Percentiles rank a stretch among this genome's conserved stretches.
Evolutionary conservation across 2,797 vertebrate species (phyloP).

Genomic region (Lates japonicus): DNA sequence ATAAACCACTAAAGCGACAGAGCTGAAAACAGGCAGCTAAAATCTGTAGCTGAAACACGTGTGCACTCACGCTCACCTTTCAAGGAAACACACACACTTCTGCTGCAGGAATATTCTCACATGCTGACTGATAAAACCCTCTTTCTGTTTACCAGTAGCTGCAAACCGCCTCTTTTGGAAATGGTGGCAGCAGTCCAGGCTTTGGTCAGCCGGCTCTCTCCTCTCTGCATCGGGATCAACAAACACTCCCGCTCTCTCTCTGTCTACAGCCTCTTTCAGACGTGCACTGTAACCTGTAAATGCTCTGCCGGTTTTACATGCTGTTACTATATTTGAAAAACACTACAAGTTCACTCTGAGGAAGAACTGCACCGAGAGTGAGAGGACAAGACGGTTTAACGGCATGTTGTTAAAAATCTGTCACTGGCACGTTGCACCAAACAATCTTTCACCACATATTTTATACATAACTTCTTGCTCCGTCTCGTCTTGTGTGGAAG

Average conservation of each 20-base stretch:
- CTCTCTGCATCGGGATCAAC: conserved; percentile 17
- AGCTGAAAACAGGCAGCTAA: conserved; percentile 41
- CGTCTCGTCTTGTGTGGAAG: conserved; percentile 14
- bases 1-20: conserved; percentile 12
- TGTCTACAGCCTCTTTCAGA: conserved; percentile 33
- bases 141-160: conserved; percentile 45
- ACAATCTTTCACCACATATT: not conserved
- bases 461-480: not conserved
- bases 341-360: not conserved
- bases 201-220: conserved; percentile 37
- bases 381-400: not conserved
- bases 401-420: not conserved
- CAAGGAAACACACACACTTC: conserved; percentile 22
- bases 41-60: conserved; percentile 30
- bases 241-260: conserved; percentile 25
- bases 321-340: not conserved
- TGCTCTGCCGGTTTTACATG: conserved; percentile 14
- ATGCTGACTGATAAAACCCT: conserved; percentile 47
- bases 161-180: conserved; percentile 55
- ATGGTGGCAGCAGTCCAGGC: conserved; percentile 55
- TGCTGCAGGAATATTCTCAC: conserved; percentile 53
- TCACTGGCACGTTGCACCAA: not conserved
- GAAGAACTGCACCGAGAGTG: not conserved
- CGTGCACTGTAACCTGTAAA: conserved; percentile 16
- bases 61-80: conserved; percentile 34